Evolutionary conservation across 2,797 vertebrate genomes (phyloP).

Genomic region (Pachyuromys duprasi): DNA sequence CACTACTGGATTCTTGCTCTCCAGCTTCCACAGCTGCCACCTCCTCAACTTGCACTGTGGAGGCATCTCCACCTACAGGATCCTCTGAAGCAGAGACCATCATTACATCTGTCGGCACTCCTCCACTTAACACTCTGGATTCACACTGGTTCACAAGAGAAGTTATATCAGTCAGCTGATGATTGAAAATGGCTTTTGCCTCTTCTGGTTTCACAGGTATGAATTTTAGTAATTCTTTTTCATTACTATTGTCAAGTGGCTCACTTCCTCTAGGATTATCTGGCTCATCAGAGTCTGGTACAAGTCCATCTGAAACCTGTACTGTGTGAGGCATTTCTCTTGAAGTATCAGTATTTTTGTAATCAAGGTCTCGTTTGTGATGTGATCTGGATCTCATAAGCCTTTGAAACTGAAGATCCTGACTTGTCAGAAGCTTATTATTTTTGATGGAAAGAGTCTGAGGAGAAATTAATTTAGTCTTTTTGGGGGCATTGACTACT

Average conservation of each 20-base stretch:
- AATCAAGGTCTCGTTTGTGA: conserved; percentile 7
- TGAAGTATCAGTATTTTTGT: not conserved
- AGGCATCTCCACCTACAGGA: not conserved
- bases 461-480: conserved; percentile 84
- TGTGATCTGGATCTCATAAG: conserved; percentile 77
- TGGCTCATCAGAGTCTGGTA: not conserved
- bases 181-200: rapidly evolving
- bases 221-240: not conserved
- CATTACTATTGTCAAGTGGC: not conserved
- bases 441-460: conserved; percentile 78
- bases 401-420: conserved; percentile 86
- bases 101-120: not conserved
- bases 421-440: conserved; percentile 86
- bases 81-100: not conserved
- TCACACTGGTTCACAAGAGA: not conserved
- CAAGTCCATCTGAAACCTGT: not conserved
- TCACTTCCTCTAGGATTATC: not conserved
- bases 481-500: conserved; percentile 55
- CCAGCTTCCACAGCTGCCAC: not conserved
- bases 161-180: not conserved
- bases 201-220: not conserved
- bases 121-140: not conserved
- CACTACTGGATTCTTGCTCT: conserved; percentile 49
- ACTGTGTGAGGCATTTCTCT: not conserved
- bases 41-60: not conserved